A percentile compares a stretch with the other conserved stretches of the same genome.
Evolutionary conservation across 2,797 vertebrate species (phyloP).

Genomic region (Capromys pilorides): DNA sequence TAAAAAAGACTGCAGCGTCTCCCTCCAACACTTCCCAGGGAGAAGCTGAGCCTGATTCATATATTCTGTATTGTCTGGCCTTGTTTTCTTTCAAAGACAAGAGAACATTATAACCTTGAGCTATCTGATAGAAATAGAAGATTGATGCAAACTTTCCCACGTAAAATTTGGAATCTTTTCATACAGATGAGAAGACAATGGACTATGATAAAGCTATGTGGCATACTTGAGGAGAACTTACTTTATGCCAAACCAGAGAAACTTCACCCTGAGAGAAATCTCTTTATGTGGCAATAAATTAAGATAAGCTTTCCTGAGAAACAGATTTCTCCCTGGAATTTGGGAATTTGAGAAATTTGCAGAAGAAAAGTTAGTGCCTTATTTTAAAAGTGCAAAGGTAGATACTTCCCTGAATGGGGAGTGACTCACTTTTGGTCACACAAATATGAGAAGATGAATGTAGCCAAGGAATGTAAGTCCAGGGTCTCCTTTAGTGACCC

Average conservation of each 20-base stretch:
- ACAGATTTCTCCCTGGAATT: constrained; percentile 29
- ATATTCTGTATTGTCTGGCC: constrained; percentile 40
- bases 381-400: background rate
- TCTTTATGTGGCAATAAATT: constrained; percentile 60
- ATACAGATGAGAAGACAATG: constrained; percentile 67
- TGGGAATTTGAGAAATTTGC: background rate
- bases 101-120: constrained; percentile 77
- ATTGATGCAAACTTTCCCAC: constrained; percentile 69
- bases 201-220: constrained; percentile 42
- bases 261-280: constrained; percentile 58
- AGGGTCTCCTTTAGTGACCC: background rate
- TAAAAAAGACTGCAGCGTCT: background rate
- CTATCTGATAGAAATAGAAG: constrained; percentile 73
- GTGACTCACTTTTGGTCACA: background rate
- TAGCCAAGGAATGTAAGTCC: background rate
- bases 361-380: background rate
- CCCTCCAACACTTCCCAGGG: background rate
- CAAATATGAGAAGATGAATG: background rate
- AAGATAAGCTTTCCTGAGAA: constrained; percentile 22
- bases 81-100: constrained; percentile 71
- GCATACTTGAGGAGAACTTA: constrained; percentile 53
- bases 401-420: background rate
- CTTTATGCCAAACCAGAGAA: constrained; percentile 59
- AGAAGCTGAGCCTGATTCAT: constrained; percentile 31
- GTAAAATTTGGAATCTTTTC: constrained; percentile 68